These are phyloP conservation scores for Candoia aspera DNA, from an alignment of 2,113 vertebrate species.

Conservation along the genomic window DNA sequence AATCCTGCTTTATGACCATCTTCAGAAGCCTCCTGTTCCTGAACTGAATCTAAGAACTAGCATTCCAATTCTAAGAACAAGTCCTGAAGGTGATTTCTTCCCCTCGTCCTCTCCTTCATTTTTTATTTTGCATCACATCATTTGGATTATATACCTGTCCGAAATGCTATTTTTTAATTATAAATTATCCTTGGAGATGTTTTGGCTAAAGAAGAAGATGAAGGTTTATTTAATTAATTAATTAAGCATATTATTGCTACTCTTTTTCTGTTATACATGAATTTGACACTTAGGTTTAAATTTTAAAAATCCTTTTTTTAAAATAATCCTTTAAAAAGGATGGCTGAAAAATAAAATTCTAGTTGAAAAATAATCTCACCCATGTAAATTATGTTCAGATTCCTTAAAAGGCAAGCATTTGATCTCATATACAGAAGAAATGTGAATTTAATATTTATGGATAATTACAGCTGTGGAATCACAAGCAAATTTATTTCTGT, in stretches of 20 bases:
- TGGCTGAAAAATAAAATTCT: not conserved
- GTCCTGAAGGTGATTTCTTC: not conserved
- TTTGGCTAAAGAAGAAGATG: not conserved
- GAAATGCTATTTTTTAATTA: not conserved
- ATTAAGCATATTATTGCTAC: not conserved
- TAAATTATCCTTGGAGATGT: not conserved
- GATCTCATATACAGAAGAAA: not conserved
- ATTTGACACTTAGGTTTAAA: not conserved
- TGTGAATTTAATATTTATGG: not conserved
- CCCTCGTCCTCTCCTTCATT: not conserved
- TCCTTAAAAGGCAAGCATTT: not conserved
- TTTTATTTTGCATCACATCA: not conserved
- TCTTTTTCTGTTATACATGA: not conserved
- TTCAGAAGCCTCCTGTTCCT: not conserved
- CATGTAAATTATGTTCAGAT: not conserved
- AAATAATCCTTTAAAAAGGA: not conserved
- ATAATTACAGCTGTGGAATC: not conserved
- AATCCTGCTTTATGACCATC: not conserved
- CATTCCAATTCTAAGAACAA: not conserved
- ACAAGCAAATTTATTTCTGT: constrained; percentile 26
- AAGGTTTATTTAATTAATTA: not conserved
- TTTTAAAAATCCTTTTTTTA: not conserved
- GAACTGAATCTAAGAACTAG: not conserved
- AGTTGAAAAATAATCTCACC: not conserved
- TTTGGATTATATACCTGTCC: not conserved